Base-by-base conservation (phyloP, 1,140 invertebrate species). In the Eupristina koningsbergeri region DNA sequence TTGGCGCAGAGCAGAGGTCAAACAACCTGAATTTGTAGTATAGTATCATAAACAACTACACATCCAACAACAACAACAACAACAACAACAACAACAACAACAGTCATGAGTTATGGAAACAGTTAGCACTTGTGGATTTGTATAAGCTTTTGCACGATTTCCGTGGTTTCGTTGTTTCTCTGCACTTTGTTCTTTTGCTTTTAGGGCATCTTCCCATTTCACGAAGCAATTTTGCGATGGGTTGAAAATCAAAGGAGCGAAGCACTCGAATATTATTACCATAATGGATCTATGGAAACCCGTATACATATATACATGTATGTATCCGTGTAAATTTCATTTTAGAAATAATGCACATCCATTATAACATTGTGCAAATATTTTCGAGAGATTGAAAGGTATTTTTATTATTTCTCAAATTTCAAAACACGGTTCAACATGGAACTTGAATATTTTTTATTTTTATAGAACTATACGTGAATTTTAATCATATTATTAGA, bases 151-250 rank as follows among this genome's bases (percentile, higher is more conserved):
- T 79, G 19, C 36, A 29, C 50, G 53, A 50, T 31, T n/a, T n/a
- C 34, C 11, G 9, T 17, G 53, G 29, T 63, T 78, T 78, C 63
- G 63, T 78, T 78, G 31, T 64, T 64, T 78, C 53, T 34, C 36
- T 78, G 22, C 58, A 29, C 39, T 29, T 15, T 71, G 36, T 39
- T 41, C 22, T 22, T 63, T 7, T 34, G 19, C 34, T n/a, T n/a
- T n/a, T 45, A 5, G 11, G 26, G 34, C 34, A 36, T 50, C 64
- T 76, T 76, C 9, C 53, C 53, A 61, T 58, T 77, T 77, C 17
- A 26, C 45, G 19, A 22, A 3, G 31, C 50, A 53, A 19, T 53
- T 53, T 53, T 3, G 22, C 19, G 17, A 61, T 26, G 15, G 53
- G 22, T 31, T 53, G 1, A 39, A 67, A 67, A 53, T 8, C 5